Conservation (phyloP, 2,888 invertebrate genomes). For the Pollenia griseotomentosa region DNA sequence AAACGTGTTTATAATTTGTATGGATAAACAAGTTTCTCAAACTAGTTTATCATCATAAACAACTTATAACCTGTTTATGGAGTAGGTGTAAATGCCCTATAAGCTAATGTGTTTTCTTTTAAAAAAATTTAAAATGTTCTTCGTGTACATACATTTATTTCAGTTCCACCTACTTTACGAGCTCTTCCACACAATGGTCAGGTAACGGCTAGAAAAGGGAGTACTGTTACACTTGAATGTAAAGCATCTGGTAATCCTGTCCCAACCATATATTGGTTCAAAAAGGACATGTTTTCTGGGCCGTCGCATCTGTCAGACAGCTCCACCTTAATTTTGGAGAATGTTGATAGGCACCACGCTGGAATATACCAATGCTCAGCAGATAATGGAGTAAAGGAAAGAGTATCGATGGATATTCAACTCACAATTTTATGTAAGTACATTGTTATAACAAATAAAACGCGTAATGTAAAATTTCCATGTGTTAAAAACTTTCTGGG, state of each 20-base stretch:
- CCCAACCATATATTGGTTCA: constrained; percentile 89
- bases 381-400: constrained; percentile 85
- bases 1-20: no score
- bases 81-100: no score
- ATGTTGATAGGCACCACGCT: constrained; percentile 85
- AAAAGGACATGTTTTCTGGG: constrained; percentile 85
- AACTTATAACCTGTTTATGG: no score
- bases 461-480: no score
- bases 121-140: neutral
- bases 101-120: no score
- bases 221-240: constrained; percentile 89
- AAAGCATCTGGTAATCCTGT: constrained; percentile 90
- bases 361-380: constrained; percentile 86
- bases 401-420: constrained; percentile 85
- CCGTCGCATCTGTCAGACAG: constrained; percentile 85
- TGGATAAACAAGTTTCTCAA: no score
- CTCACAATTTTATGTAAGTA: constrained; percentile 85
- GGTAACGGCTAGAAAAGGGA: constrained; percentile 88
- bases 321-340: constrained; percentile 85
- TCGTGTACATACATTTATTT: neutral
- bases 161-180: constrained; percentile 88
- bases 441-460: neutral
- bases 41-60: no score
- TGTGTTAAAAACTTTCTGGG: no score
- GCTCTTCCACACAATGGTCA: constrained; percentile 88